Conservation (phyloP, 2,797 vertebrate genomes). For the Poliocrania exsul region DNA sequence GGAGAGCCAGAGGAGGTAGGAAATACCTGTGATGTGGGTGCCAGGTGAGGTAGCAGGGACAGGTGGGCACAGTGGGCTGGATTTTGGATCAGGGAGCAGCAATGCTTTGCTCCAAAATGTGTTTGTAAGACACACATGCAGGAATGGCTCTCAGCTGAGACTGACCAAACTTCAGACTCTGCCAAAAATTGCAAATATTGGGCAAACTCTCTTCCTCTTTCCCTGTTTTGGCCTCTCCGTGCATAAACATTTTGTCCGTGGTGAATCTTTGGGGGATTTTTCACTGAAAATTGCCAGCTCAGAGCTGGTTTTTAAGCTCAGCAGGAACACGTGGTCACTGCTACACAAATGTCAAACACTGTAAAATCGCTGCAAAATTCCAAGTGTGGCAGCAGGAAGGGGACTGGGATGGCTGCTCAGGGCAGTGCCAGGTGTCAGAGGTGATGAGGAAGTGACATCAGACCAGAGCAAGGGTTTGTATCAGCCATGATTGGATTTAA, state of each 20-base stretch:
- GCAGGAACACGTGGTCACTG: not conserved
- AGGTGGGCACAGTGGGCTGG: fast-evolving
- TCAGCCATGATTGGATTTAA: fast-evolving
- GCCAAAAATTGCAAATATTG: not conserved
- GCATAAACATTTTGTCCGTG: not conserved
- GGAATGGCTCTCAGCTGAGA: not conserved
- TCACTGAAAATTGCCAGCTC: not conserved
- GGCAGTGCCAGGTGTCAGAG: not conserved
- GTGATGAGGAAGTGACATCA: fast-evolving
- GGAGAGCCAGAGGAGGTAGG: not conserved
- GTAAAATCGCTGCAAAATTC: not conserved
- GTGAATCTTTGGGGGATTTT: not conserved
- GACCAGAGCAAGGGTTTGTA: not conserved
- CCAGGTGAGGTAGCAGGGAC: not conserved
- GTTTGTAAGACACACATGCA: not conserved
- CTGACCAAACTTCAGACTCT: not conserved
- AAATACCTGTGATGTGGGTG: not conserved
- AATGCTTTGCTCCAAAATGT: not conserved
- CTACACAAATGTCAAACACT: not conserved
- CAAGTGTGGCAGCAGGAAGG: not conserved
- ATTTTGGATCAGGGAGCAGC: not conserved
- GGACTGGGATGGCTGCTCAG: not conserved
- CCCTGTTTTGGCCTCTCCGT: not conserved
- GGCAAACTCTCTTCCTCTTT: not conserved
- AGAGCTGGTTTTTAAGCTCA: not conserved